phyloP scores from a whole-genome alignment of 2,888 invertebrate genomes.

The Stramonita haemastoma region DNA sequence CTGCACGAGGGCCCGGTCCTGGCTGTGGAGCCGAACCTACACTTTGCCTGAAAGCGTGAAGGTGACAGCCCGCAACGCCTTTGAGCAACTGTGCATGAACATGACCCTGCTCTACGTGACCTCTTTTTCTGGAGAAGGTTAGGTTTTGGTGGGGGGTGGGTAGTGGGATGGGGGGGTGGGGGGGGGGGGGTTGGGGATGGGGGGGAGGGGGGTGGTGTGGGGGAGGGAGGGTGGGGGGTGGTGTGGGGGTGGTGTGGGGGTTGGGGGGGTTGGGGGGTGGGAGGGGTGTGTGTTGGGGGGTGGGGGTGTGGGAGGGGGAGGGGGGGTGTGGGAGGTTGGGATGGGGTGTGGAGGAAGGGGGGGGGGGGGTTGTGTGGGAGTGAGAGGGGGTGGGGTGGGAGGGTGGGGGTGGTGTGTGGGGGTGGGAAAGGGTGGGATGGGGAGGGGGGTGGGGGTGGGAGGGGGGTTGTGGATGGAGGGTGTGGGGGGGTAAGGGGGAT shows the following conservation, averaged over 20 bases:
- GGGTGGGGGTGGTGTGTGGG: background rate
- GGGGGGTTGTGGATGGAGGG: background rate
- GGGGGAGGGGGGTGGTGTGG: too few species aligned
- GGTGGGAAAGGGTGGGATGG: background rate
- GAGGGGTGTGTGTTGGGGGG: too few species aligned
- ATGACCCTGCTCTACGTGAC: constrained; percentile 24
- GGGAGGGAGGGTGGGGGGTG: too few species aligned
- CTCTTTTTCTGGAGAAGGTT: background rate
- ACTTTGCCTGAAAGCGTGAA: constrained; percentile 15
- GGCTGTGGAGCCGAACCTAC: constrained; percentile 28
- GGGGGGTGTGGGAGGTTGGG: too few species aligned
- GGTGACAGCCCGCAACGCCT: background rate
- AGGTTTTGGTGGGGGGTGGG: background rate
- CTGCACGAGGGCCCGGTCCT: constrained; percentile 11
- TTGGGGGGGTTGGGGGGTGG: too few species aligned
- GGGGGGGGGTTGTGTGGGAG: background rate
- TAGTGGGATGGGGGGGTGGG: background rate
- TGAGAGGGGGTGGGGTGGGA: background rate
- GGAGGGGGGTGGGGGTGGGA: background rate
- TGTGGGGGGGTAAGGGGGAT: background rate
- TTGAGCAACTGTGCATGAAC: constrained; percentile 24
- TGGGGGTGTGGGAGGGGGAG: too few species aligned
- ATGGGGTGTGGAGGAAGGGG: too few species aligned
- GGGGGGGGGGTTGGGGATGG: background rate
- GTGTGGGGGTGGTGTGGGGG: too few species aligned